Evolutionary conservation across 1,140 invertebrate species (phyloP), one percentile per base, ranked within the genome.

Genomic region (Carposina sasakii): DNA sequence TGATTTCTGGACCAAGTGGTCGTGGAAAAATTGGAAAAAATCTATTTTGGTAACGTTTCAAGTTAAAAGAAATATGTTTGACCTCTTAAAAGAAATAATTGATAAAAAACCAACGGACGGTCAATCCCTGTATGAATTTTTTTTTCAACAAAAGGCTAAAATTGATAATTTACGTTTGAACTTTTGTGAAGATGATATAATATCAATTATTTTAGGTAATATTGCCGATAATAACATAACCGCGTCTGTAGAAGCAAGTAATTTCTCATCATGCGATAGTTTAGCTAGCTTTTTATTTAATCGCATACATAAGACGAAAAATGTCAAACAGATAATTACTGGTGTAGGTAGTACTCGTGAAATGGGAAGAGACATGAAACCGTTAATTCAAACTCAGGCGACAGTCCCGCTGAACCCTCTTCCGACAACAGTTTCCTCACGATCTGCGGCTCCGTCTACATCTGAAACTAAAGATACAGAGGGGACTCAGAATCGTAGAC

Each of bases 61-160:
- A 45, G 24, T 45, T 19, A 21, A 22, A 10, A 12, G 43, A 21
- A 45, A 45, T 23, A 45, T 45, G 43, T 31, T 31, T 34, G 9
- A 5, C 2, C 17, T 45, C 8, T 20, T 45, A 34, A 17, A 21
- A 10, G 43, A 45, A 13, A 15, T 45, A n/a, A 34, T 45, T n/a
- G 17, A 31, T 20, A 9, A 30, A 12, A 45, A 45, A 45, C 43
- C 43, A 1, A 21, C 9, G 1, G 9, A 19, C 2, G 12, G 12
- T 13, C 43, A 45, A 20, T 45, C 43, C 3, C 19, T 45, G 4
- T 45, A 45, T 21, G 43, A 45, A 24, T 45, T 37, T 37, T 37
- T 8, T 20, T 37, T 37, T 13, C 16, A 37, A 13, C 34, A 37
- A 37, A 45, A 45, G 30, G 17, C 15, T 4, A 33, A 34, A 21